Percentiles rank a stretch among this genome's conserved stretches.
Conservation (phyloP, 2,797 vertebrate species). For the Mormyrus proboscirostris region DNA sequence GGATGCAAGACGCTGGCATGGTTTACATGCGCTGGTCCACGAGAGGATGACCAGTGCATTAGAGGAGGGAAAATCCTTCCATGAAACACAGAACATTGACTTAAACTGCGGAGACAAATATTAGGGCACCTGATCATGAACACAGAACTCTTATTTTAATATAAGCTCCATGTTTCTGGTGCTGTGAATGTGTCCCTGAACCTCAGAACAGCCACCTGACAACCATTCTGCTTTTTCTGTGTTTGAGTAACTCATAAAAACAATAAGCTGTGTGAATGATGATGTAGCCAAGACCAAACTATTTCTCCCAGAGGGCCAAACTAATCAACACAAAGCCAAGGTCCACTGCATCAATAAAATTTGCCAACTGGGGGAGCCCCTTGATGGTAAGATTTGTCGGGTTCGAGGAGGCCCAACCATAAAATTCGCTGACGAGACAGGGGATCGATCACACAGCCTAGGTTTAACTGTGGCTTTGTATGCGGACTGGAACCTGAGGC, state of each 20-base stretch:
- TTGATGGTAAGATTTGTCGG: background rate
- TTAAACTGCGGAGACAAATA: background rate
- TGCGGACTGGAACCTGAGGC: background rate
- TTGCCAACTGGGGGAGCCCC: background rate
- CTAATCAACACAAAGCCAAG: background rate
- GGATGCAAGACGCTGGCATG: background rate
- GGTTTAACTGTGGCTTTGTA: background rate
- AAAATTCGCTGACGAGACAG: background rate
- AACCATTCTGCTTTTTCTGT: background rate
- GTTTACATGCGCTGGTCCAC: background rate
- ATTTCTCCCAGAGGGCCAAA: background rate
- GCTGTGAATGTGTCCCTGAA: background rate
- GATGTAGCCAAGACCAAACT: background rate
- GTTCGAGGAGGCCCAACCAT: background rate
- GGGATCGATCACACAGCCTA: background rate
- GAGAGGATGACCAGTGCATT: background rate
- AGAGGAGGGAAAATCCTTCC: background rate
- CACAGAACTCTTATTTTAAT: background rate
- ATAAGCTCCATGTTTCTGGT: background rate
- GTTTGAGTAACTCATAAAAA: background rate
- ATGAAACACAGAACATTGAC: background rate
- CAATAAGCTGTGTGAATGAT: background rate
- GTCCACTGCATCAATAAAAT: background rate
- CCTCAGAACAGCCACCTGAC: background rate
- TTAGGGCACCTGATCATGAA: background rate